Evolutionary conservation across 2,797 vertebrate genomes (phyloP), one percentile per base, ranked within the genome.

Genomic region (Eulemur coronatus): DNA sequence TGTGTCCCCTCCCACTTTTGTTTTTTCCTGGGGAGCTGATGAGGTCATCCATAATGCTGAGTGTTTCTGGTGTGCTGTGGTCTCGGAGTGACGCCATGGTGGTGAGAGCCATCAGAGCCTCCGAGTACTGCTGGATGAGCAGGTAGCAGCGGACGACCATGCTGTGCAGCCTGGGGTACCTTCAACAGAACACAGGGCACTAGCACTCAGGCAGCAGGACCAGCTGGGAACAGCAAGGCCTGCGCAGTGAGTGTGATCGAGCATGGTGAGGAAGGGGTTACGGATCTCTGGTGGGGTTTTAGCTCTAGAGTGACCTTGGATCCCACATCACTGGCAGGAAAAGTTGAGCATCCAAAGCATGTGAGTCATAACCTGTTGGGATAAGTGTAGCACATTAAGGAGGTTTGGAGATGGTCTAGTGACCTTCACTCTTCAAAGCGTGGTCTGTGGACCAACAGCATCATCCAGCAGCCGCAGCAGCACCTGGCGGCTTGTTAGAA

Each of bases 61-160:
- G 99, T 0, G 99, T 99, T 98, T 99, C 99, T 0, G 99, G 99
- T 0, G 99, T 99, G 95, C 99, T 99, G 98, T 99, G 99, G 96
- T 99, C 99, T 82, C 99, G 98, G 28, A 99, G 99, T 0, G 99
- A 99, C 0, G 99, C 99, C 93, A 99, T 99, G 5, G 99, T 99
- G 6, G 99, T 99, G 97, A 99, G 98, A 38, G 99, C 99, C 99
- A 99, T 99, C 98, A 99, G 99, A 73, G 99, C 99, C 97, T 99
- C 99, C 0, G 99, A 99, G 98, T 99, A 99, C 98, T 99, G 99
- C 99, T 99, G 99, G 96, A 99, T 99, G 98, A 99, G 99, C 87
- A 99, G 99, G 98, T 99, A 99, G 99, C 99, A 99, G 98, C 99
- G 99, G 95, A 99, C 99, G 97, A 99, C 99, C 99, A 99, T 99